phyloP scores from a whole-genome alignment of 2,888 invertebrate genomes.

The Pantelozetes paolii region DNA sequence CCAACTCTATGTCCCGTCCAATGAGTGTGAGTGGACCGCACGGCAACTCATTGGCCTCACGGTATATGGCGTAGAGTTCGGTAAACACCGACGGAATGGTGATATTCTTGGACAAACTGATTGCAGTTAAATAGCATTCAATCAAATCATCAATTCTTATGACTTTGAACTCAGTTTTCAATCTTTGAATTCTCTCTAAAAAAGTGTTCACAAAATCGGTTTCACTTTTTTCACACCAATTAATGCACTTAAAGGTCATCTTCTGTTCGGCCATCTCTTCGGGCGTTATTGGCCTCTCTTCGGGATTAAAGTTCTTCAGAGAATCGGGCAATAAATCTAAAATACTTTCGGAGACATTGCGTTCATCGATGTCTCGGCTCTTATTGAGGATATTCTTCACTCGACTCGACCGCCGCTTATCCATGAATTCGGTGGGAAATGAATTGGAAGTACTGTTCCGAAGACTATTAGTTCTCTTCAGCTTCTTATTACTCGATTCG shows the following conservation, averaged over 20 bases:
- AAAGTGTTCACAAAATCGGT: conserved; percentile 19
- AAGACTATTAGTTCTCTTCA: conserved; percentile 9
- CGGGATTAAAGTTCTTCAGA: neutral
- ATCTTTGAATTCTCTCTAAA: conserved; percentile 5
- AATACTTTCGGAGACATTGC: conserved; percentile 37
- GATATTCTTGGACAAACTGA: neutral
- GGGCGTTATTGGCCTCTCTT: neutral
- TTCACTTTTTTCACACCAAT: conserved; percentile 5
- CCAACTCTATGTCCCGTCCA: conserved; percentile 37
- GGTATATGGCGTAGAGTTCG: conserved; percentile 40
- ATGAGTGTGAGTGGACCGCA: conserved; percentile 19
- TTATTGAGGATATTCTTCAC: conserved; percentile 39
- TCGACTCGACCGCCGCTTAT: conserved; percentile 43
- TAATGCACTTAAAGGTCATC: neutral
- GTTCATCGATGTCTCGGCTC: conserved; percentile 34
- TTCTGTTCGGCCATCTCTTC: conserved; percentile 23
- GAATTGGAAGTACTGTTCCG: conserved; percentile 27
- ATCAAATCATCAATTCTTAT: conserved; percentile 36
- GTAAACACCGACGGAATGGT: conserved; percentile 37
- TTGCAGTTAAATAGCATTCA: conserved; percentile 36
- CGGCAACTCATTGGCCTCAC: conserved; percentile 33
- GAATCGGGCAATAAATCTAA: conserved; percentile 34
- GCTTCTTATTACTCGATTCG: neutral
- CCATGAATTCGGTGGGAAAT: conserved; percentile 43
- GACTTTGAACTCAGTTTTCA: neutral